Evolutionary conservation across 2,888 invertebrate species (phyloP).

Genomic region (Chrysina gloriosa): DNA sequence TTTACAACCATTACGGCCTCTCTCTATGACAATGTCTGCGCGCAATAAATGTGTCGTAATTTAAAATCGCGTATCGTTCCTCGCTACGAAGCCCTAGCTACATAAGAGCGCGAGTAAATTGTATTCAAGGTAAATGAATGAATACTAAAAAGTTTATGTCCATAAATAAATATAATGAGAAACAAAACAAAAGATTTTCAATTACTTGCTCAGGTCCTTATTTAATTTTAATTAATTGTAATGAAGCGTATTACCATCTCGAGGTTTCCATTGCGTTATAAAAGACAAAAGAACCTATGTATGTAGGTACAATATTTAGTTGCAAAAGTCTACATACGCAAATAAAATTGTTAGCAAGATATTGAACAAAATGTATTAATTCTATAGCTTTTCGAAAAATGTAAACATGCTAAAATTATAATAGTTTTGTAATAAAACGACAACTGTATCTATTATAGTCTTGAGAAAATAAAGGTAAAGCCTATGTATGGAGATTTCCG

Average conservation of each 20-base stretch:
- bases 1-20: background rate
- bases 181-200: constrained; percentile 5
- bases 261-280: background rate
- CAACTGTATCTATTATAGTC: no score
- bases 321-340: no score
- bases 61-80: background rate
- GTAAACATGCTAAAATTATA: no score
- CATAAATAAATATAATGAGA: background rate
- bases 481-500: no score
- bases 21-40: background rate
- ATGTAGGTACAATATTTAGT: background rate
- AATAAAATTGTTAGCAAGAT: no score
- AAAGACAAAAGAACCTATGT: background rate
- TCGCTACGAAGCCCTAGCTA: background rate
- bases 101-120: background rate
- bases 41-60: constrained; percentile 16
- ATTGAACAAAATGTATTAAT: no score
- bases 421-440: no score
- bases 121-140: constrained; percentile 20
- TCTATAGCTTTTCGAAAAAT: no score
- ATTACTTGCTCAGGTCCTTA: background rate
- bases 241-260: background rate
- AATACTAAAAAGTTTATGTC: constrained; percentile 9
- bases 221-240: background rate
- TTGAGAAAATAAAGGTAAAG: no score